These are phyloP conservation scores for Argya squamiceps DNA, from an alignment of 2,797 vertebrate genomes.

Conservation along the genomic window DNA sequence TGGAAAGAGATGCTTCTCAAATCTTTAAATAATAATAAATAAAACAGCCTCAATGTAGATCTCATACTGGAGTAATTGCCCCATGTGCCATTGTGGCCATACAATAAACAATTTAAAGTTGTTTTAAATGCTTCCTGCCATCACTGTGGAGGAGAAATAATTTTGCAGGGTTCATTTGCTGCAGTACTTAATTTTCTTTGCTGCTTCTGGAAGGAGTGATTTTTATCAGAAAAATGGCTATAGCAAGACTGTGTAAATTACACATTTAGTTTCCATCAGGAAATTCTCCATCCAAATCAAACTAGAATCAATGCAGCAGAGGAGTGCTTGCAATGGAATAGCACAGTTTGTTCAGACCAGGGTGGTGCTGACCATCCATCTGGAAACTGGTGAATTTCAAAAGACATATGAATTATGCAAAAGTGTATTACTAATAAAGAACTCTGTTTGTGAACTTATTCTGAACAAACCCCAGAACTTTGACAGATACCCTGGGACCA, in stretches of 20 bases:
- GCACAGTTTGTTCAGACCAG: not conserved
- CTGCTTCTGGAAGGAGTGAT: not conserved
- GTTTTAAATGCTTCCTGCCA: slow-evolving; percentile 1
- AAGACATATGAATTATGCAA: not conserved
- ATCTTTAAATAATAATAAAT: slow-evolving; percentile 37
- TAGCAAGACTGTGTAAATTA: not conserved
- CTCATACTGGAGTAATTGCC: not conserved
- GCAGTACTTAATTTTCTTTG: slow-evolving; percentile 21
- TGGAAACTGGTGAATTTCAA: not conserved
- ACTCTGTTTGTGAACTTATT: not conserved
- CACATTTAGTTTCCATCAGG: not conserved
- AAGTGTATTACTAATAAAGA: not conserved
- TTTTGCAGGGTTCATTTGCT: slow-evolving; percentile 43
- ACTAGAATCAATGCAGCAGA: not conserved
- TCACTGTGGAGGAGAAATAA: slow-evolving; percentile 2
- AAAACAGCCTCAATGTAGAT: not conserved
- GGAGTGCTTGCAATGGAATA: not conserved
- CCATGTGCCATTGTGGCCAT: not conserved
- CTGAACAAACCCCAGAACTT: not conserved
- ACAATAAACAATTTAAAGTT: slow-evolving; percentile 9
- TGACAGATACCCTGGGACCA: not conserved
- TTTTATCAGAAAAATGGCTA: not conserved
- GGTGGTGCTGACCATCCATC: not conserved
- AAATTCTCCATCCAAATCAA: not conserved
- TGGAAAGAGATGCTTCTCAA: not conserved